Base-by-base conservation (phyloP, 2,888 invertebrate species). In the Synergus umbraculus region DNA sequence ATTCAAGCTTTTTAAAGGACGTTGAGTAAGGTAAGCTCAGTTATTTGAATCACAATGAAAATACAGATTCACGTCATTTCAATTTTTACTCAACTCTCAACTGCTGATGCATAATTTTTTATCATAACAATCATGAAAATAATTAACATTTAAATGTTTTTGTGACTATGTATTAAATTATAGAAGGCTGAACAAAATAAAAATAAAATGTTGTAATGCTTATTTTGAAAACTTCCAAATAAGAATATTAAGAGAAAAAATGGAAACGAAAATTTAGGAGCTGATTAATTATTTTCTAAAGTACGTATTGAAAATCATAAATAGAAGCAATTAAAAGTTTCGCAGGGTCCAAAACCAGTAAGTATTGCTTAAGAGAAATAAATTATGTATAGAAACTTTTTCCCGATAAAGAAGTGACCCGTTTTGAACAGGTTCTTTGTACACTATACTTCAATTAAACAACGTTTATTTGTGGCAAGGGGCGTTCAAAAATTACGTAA, bases 301-400 rank as follows among this genome's bases (percentile, higher is more conserved):
- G 18, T 12, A 44, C n/a, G 0, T n/a, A 0, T 8, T 4, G 18
- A 12, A 18, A 67, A 13, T 67, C 44, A 18, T 37, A 66, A 46
- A 66, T 18, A 3, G 18, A 66, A 66, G 66, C 22, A 67, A 46
- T 67, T 13, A 46, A 44, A 67, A 67, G 18, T 67, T 67, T 67
- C 12, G 2, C 12, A 18, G 22, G n/a, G 10, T 44, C n/a, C 49
- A 44, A 69, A 69, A 29, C 15, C 46, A 49, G 46, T 69, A 69
- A 69, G 49, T 29, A 69, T 46, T 69, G 15, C 49, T 49, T 22
- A 67, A 67, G 43, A 49, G 15, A 69, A 69, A 46, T 69, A 69
- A 69, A 69, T 69, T 69, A 69, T 46, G 46, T 69, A 69, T 29
- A 43, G 66, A 66, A 43, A 46, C 18, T 49, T 69, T 69, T 49